phyloP scores from a whole-genome alignment of 2,797 vertebrate genomes.

The Cryptoprocta ferox region DNA sequence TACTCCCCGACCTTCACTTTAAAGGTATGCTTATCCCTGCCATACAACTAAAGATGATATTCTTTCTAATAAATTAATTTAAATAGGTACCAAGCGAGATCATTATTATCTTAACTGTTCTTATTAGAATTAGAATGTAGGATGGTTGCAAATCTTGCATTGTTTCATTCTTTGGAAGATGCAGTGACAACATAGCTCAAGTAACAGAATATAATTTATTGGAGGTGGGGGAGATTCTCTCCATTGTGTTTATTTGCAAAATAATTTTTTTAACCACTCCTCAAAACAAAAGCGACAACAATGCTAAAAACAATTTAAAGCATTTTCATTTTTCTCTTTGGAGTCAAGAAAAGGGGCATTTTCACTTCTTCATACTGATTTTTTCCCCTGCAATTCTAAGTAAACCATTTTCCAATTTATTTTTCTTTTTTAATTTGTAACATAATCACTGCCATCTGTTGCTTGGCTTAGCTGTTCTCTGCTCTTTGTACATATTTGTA shows the following conservation, averaged over 20 bases:
- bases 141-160: background rate
- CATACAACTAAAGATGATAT: background rate
- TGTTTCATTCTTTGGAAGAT: background rate
- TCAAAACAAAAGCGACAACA: background rate
- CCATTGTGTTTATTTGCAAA: background rate
- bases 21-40: background rate
- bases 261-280: background rate
- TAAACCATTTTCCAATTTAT: conserved; percentile 11
- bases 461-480: conserved; percentile 43
- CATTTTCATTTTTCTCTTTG: background rate
- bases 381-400: conserved; percentile 18
- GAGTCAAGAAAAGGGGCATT: background rate
- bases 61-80: background rate
- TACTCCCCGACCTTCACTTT: background rate
- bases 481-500: background rate
- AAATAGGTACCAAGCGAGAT: background rate
- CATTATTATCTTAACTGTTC: background rate
- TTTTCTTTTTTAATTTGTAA: conserved; percentile 57
- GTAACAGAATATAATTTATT: background rate
- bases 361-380: background rate
- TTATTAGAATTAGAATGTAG: background rate
- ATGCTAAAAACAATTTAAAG: conserved; percentile 15
- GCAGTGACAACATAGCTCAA: background rate
- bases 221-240: background rate
- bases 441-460: conserved; percentile 22